Conservation (phyloP, 1,140 invertebrate genomes). For the Vanessa atalanta region DNA sequence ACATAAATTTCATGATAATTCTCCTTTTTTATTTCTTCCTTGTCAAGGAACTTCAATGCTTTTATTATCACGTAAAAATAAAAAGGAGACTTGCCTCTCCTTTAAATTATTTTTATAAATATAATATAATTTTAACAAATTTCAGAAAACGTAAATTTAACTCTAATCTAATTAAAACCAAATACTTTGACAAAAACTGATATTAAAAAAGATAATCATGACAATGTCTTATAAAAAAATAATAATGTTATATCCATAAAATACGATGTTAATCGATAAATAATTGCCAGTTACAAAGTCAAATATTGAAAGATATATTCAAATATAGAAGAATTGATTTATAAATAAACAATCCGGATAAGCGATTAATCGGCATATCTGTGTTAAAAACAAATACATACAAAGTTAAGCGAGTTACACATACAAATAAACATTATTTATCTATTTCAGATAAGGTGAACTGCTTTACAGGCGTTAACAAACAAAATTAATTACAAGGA, state of each 20-base stretch:
- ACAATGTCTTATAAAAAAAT: background rate
- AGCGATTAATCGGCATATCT: conserved; percentile 8
- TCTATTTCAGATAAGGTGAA: conserved; percentile 15
- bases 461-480: background rate
- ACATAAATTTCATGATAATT: conserved; percentile 23
- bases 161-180: too few species aligned
- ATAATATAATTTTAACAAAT: too few species aligned
- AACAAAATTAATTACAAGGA: background rate
- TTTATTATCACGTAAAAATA: background rate
- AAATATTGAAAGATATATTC: background rate
- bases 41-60: background rate
- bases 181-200: too few species aligned
- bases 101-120: background rate
- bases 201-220: background rate
- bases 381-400: conserved; percentile 15
- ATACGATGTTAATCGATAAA: background rate
- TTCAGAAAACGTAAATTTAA: too few species aligned
- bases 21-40: conserved; percentile 26
- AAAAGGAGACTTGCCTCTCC: background rate
- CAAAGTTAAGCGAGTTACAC: background rate
- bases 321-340: background rate
- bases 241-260: background rate
- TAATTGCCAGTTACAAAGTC: background rate
- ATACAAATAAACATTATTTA: conserved; percentile 17
- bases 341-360: background rate